phyloP scores from a whole-genome alignment of 1,140 invertebrate genomes.

The Hestina assimilis region DNA sequence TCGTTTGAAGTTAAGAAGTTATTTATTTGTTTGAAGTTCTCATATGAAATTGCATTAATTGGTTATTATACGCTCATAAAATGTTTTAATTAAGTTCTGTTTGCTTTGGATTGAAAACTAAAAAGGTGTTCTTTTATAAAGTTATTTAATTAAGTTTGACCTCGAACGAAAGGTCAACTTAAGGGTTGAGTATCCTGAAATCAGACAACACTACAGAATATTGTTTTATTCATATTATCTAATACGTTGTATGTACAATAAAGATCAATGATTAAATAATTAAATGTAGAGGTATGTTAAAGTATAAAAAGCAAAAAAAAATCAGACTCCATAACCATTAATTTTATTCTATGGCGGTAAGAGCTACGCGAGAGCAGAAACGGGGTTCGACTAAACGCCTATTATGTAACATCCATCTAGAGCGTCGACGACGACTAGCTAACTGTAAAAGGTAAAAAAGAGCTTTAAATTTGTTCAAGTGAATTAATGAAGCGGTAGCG shows the following conservation, averaged over 20 bases:
- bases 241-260: not conserved
- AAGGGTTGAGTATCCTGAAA: conserved; percentile 10
- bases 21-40: no score
- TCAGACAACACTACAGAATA: not conserved
- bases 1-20: no score
- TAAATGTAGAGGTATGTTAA: not conserved
- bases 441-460: conserved; percentile 23
- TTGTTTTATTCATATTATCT: not conserved
- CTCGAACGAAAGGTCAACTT: conserved; percentile 19
- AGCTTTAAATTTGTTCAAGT: conserved; percentile 16
- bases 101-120: no score
- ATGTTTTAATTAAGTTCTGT: no score
- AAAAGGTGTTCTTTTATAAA: no score
- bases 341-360: not conserved
- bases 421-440: conserved; percentile 33
- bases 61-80: no score
- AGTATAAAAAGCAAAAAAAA: conserved; percentile 10
- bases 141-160: conserved; percentile 9
- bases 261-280: not conserved
- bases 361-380: conserved; percentile 15
- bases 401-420: conserved; percentile 58
- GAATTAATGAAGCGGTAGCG: conserved; percentile 24
- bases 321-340: not conserved
- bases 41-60: no score
- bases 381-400: conserved; percentile 24